Conservation (phyloP, 2,888 invertebrate genomes). For the Schizotus pectinicornis region DNA sequence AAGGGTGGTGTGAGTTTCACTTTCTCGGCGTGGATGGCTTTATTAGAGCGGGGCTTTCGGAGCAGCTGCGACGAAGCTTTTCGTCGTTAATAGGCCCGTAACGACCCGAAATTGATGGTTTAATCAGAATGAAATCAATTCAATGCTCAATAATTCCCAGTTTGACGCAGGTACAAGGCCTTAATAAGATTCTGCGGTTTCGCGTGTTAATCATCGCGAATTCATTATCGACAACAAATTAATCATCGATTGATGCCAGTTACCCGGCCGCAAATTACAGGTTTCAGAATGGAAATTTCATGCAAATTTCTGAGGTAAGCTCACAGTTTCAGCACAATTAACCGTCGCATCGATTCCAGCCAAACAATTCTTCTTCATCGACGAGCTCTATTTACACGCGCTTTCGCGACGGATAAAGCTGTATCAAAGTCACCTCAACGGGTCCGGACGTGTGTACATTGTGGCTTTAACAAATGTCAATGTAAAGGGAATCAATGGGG, state of each 20-base stretch:
- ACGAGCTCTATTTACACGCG: too few species aligned
- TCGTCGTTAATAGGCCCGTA: background rate
- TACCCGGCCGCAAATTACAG: conserved; percentile 19
- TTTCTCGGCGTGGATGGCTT: too few species aligned
- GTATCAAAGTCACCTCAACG: too few species aligned
- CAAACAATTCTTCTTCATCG: too few species aligned
- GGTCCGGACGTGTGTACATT: background rate
- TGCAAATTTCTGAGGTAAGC: background rate
- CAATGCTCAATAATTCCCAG: background rate
- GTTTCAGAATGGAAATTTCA: conserved; percentile 10
- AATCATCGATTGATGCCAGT: conserved; percentile 16
- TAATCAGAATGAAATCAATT: background rate
- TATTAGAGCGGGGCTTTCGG: too few species aligned
- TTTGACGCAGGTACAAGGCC: background rate
- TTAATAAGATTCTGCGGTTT: background rate
- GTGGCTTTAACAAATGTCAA: conserved; percentile 13
- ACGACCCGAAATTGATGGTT: background rate
- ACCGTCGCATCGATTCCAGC: background rate
- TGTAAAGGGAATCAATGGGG: conserved; percentile 9
- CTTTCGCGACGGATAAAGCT: background rate
- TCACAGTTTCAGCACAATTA: background rate
- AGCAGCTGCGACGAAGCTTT: background rate
- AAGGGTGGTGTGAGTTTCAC: too few species aligned
- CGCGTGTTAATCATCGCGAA: conserved; percentile 10
- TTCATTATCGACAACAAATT: conserved; percentile 19